phyloP scores from a whole-genome alignment of 2,113 vertebrate genomes.

The Bufo gargarizans region DNA sequence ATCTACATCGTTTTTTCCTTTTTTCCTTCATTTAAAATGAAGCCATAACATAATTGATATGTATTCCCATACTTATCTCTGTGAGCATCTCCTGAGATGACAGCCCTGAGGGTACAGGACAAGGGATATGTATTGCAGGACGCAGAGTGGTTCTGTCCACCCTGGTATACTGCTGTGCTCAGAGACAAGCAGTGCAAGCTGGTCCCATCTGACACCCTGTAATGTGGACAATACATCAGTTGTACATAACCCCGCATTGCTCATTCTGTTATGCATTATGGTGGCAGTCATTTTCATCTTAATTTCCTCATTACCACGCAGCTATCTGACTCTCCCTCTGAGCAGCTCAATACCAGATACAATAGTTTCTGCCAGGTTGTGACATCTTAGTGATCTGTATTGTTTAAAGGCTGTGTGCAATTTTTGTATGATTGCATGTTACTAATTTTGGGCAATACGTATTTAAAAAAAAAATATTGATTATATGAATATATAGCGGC shows the following conservation, averaged over 20 bases:
- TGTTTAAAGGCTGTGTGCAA: neutral
- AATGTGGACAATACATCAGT: constrained; percentile 43
- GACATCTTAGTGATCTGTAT: neutral
- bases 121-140: neutral
- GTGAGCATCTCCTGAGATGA: neutral
- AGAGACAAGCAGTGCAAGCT: constrained; percentile 39
- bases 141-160: neutral
- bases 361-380: constrained; percentile 5
- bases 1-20: no score
- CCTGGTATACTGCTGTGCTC: neutral
- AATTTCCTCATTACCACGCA: constrained; percentile 20
- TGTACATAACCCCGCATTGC: constrained; percentile 31
- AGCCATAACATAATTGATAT: neutral
- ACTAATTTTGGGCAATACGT: no score
- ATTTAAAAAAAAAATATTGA: no score
- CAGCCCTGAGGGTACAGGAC: neutral
- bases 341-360: neutral
- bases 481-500: no score
- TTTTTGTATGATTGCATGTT: no score
- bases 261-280: constrained; percentile 37
- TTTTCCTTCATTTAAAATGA: neutral
- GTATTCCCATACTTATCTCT: neutral
- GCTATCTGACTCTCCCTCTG: constrained; percentile 13
- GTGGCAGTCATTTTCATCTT: constrained; percentile 32
- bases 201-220: constrained; percentile 49